phyloP scores from a whole-genome alignment of 2,113 vertebrate species.

The Colinus virginianus region DNA sequence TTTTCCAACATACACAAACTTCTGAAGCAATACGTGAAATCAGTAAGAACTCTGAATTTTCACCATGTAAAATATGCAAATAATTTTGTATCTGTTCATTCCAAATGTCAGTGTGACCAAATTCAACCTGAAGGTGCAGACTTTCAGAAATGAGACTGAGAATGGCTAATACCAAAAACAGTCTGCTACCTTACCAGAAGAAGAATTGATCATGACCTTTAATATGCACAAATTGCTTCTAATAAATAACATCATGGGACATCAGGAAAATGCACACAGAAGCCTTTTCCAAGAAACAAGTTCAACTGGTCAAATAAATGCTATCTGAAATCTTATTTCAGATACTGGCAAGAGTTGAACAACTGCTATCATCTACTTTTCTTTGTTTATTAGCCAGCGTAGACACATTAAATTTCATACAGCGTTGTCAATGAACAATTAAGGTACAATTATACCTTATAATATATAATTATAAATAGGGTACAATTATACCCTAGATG shows the following conservation, averaged over 20 bases:
- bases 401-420: not conserved
- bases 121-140: not conserved
- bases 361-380: not conserved
- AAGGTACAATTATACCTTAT: slow-evolving; percentile 17
- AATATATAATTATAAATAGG: too few species aligned
- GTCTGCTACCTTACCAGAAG: not conserved
- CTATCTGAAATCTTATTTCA: not conserved
- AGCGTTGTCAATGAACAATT: not conserved
- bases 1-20: not conserved
- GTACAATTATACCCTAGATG: not conserved
- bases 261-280: not conserved
- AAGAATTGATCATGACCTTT: not conserved
- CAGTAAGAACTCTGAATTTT: not conserved
- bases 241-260: not conserved
- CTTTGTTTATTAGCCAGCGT: not conserved
- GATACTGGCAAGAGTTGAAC: not conserved
- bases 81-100: not conserved
- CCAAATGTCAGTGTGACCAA: not conserved
- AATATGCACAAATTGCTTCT: not conserved
- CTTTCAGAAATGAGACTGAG: not conserved
- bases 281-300: not conserved
- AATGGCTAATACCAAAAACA: not conserved
- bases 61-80: not conserved
- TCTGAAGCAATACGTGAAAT: not conserved
- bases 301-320: not conserved